A percentile compares a stretch with the other conserved stretches of the same genome.
Evolutionary conservation across 2,888 invertebrate genomes (phyloP).

Genomic region (Drosophila aldrichi): DNA sequence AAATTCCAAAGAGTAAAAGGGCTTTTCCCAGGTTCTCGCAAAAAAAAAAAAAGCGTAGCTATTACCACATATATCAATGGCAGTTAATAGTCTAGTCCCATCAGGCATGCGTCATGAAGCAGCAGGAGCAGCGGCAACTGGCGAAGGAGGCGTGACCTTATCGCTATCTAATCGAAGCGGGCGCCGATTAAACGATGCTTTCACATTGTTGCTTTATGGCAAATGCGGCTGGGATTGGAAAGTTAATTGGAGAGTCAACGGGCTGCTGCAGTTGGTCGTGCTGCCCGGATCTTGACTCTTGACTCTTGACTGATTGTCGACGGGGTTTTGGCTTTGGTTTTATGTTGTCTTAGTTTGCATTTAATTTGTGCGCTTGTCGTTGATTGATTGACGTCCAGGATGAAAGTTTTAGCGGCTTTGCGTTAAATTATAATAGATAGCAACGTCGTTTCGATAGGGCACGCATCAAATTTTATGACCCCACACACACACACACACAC

Average conservation of each 20-base stretch:
- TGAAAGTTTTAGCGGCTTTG: conserved; percentile 76
- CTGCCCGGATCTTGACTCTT: conserved; percentile 18
- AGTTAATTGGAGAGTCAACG: conserved; percentile 58
- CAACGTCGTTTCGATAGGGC: conserved; percentile 59
- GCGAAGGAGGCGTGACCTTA: conserved; percentile 18
- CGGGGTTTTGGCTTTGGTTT: conserved; percentile 34
- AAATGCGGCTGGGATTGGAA: conserved; percentile 35
- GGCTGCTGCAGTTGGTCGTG: conserved; percentile 10
- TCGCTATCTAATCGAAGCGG: conserved; percentile 60
- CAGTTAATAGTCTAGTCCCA: conserved; percentile 5
- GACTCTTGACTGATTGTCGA: conserved; percentile 64
- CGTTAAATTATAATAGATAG: conserved; percentile 74
- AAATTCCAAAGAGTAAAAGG: neutral
- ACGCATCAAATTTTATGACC: conserved; percentile 75
- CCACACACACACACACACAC: conserved; percentile 35
- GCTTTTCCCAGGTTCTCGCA: neutral
- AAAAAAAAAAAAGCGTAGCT: neutral
- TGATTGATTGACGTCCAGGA: conserved; percentile 75
- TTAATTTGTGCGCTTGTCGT: conserved; percentile 76
- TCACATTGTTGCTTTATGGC: conserved; percentile 41
- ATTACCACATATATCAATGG: conserved; percentile 9
- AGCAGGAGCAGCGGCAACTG: neutral
- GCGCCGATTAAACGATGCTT: conserved; percentile 60
- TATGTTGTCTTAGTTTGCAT: conserved; percentile 64
- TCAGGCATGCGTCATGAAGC: neutral